Base-by-base conservation (phyloP, 2,888 invertebrate genomes). In the Polia nebulosa region DNA sequence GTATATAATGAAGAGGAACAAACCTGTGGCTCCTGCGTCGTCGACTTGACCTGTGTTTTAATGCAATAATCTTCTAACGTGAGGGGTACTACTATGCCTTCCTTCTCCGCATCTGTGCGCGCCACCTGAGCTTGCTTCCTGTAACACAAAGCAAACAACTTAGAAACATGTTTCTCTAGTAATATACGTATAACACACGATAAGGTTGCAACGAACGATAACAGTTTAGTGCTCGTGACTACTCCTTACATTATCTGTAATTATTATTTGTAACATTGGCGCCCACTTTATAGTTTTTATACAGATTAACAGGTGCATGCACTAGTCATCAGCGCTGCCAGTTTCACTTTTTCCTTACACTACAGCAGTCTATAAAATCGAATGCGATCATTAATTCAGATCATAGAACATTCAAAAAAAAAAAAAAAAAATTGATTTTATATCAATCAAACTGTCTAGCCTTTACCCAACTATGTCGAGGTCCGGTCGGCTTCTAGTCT, bases 21-120 rank as follows among this genome's bases (percentile, higher is more conserved):
- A 74, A 97, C 97, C 92, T 97, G 96, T 53, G 96, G 97, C 88
- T 97, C 97, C 81, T 98, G 98, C 87, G 98, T 98, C 84, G 97
- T 97, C 15, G 98, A 97, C 95, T 98, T 98, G 82, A 98, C 98
- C 93, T 98, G 97, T 53, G 98, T 98, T 93, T 98, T 98, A 90
- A 99, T 98, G 95, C 99, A 99, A 95, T 99, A 99, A 93, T 99
- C 99, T 96, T 99, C 99, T 90, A 99, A 96, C 3, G 99, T 99
- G 85, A 98, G 97, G 15, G 99, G 99, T 85, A 99, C 99, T 63
- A 98, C 98, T 78, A 99, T 99, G 81, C 99, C 99, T 94, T 99
- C 99, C 80, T 98, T 98, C 91, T 99, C 99, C 0, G 99, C 99
- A 81, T 99, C 99, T 59, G 97, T 97, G 89, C 99, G 98, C 39